Evolutionary conservation across 92 coral and sea anemone genomes (phyloP).

Genomic region (Nematostella vectensis): DNA sequence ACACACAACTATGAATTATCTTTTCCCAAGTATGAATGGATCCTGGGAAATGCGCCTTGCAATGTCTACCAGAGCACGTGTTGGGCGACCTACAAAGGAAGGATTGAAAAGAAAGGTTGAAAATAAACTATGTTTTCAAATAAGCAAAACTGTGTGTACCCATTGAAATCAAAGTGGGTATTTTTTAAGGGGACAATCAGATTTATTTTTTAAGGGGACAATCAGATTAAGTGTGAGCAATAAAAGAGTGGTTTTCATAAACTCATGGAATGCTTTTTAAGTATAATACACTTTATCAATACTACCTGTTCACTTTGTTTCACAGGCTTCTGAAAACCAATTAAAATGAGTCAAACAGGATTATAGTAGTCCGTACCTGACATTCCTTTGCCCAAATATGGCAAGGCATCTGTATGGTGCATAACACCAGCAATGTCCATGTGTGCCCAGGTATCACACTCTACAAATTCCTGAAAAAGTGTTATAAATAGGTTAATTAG

Average conservation of each 20-base stretch:
- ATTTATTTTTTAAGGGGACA: neutral
- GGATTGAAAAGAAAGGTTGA: neutral
- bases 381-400: conserved; percentile 91
- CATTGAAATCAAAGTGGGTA: too few relatives aligned
- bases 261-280: too few relatives aligned
- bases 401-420: conserved; percentile 77
- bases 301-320: too few relatives aligned
- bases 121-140: neutral
- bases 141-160: too few relatives aligned
- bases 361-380: conserved; percentile 48
- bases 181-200: too few relatives aligned
- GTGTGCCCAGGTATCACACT: conserved; percentile 86
- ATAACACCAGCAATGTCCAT: conserved; percentile 94
- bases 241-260: too few relatives aligned
- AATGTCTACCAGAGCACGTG: conserved; percentile 69
- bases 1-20: too few relatives aligned
- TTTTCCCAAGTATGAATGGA: too few relatives aligned
- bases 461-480: conserved; percentile 69
- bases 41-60: conserved; percentile 32
- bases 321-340: too few relatives aligned
- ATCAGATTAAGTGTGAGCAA: too few relatives aligned
- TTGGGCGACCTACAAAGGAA: conserved; percentile 65
- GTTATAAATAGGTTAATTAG: neutral
- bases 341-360: neutral
- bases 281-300: too few relatives aligned